Conservation (phyloP, 2,797 vertebrate species). For the Nothura maculosa region DNA sequence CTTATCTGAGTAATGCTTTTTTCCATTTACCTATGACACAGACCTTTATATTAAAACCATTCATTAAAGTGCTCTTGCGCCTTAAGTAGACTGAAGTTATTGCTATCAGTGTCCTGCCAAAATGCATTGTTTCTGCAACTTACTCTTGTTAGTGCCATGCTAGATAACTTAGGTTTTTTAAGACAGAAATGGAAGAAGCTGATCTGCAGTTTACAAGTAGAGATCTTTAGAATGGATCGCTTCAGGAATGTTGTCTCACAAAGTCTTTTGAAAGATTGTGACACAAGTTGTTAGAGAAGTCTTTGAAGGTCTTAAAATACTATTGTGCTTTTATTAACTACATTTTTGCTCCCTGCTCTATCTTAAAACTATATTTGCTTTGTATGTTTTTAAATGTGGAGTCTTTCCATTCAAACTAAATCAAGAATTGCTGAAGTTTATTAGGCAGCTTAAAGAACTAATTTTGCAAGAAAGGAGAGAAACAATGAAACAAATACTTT, state of each 20-base stretch:
- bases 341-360: slow-evolving; percentile 11
- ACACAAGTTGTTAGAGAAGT: slow-evolving; percentile 18
- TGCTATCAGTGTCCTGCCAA: slow-evolving; percentile 42
- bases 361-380: slow-evolving; percentile 15
- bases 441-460: slow-evolving; percentile 3
- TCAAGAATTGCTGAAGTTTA: neutral
- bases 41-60: slow-evolving; percentile 26
- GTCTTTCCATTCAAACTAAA: slow-evolving; percentile 10
- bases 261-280: slow-evolving; percentile 47
- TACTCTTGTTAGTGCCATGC: slow-evolving; percentile 31
- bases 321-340: slow-evolving; percentile 59
- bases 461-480: neutral
- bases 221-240: slow-evolving; percentile 47
- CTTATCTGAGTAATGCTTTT: slow-evolving; percentile 30
- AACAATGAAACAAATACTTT: neutral
- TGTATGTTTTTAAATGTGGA: slow-evolving; percentile 12
- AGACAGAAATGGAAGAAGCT: neutral
- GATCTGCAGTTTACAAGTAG: slow-evolving; percentile 36
- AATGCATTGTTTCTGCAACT: slow-evolving; percentile 24
- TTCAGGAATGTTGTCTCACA: slow-evolving; percentile 11
- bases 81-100: slow-evolving; percentile 44
- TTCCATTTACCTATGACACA: slow-evolving; percentile 15
- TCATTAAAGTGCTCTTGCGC: slow-evolving; percentile 46
- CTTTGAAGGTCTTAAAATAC: slow-evolving; percentile 49
- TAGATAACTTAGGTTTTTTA: neutral